Evolutionary conservation across 1,140 invertebrate genomes (phyloP), one percentile per base, ranked within the genome.

Genomic region (Latrodectus geometricus): DNA sequence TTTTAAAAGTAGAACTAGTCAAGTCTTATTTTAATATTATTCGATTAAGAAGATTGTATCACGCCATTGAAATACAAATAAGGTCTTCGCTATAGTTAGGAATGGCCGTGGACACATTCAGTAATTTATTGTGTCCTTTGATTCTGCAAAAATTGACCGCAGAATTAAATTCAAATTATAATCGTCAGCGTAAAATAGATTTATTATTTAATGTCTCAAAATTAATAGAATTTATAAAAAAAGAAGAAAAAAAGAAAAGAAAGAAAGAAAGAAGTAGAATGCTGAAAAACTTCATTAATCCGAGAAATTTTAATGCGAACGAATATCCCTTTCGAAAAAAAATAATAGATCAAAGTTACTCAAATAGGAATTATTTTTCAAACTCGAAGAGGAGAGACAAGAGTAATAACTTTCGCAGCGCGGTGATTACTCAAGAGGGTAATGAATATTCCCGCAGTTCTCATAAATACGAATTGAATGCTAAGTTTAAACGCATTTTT

Each of bases 31-130:
- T 0, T 12, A 74, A 17, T 74, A 49, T 17, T 50, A 20, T 52
- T 50, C 49, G 49, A 7, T 74, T 52, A n/a, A 74, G 72, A 74
- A 74, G 20, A 74, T 52, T 74, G 17, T 74, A 74, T 74, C 4
- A 52, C 50, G n/a, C 0, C 7, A 74, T 54, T 50, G 20, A 74
- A 54, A n/a, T n/a, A 20, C 49, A 74, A 15, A 52, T 52, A 17
- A 74, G n/a, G n/a, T n/a, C n/a, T n/a, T n/a, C n/a, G n/a, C n/a
- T n/a, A n/a, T n/a, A n/a, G n/a, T n/a, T n/a, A n/a, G n/a, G n/a
- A n/a, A n/a, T n/a, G n/a, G n/a, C n/a, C n/a, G n/a, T n/a, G n/a
- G 48, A 7, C 8, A 74, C 49, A 17, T 74, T 50, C 50, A 74
- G 48, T 20, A 74, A 74, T 54, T 20, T 74, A 9, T 9, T 74